Conservation (phyloP, 53 echinoderm and acorn worm species). For the Patiria pectinifera region DNA sequence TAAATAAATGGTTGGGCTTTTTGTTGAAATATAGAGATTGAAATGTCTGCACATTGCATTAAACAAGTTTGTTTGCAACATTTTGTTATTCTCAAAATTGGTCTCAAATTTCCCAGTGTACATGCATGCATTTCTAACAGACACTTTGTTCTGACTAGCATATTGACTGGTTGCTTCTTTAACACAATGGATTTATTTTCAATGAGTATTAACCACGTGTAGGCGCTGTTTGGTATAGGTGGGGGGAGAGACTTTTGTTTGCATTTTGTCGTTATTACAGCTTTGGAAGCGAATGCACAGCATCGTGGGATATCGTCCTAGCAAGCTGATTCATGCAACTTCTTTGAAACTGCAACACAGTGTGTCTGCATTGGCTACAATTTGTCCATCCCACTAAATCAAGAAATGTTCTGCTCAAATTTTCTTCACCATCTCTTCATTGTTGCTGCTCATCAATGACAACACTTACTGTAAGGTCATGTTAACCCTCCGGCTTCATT, state of each 20-base stretch:
- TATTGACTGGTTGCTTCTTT: not conserved
- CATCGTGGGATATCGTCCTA: conserved; percentile 35
- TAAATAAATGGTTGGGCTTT: not conserved
- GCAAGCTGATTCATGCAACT: conserved; percentile 1
- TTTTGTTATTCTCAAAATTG: not conserved
- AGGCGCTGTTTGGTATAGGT: not conserved
- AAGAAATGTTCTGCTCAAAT: not conserved
- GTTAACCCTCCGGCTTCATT: not conserved
- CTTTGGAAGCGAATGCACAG: conserved; percentile 39
- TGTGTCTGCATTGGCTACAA: not conserved
- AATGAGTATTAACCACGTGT: not conserved
- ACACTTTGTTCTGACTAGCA: not conserved
- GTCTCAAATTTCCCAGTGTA: not conserved
- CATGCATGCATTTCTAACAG: not conserved
- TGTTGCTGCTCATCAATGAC: not conserved
- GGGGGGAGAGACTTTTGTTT: conserved; percentile 25
- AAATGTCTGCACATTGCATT: no score
- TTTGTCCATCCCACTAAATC: not conserved
- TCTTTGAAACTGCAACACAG: not conserved
- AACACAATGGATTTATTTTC: not conserved
- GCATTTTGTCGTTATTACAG: conserved; percentile 56
- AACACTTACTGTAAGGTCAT: not conserved
- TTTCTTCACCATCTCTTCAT: not conserved
- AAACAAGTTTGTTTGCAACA: not conserved
- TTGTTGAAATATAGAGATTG: not conserved